Percentiles rank a stretch among this genome's conserved stretches.
phyloP scores from a whole-genome alignment of 2,888 invertebrate genomes.

The Rhamphomyia laevipes region DNA sequence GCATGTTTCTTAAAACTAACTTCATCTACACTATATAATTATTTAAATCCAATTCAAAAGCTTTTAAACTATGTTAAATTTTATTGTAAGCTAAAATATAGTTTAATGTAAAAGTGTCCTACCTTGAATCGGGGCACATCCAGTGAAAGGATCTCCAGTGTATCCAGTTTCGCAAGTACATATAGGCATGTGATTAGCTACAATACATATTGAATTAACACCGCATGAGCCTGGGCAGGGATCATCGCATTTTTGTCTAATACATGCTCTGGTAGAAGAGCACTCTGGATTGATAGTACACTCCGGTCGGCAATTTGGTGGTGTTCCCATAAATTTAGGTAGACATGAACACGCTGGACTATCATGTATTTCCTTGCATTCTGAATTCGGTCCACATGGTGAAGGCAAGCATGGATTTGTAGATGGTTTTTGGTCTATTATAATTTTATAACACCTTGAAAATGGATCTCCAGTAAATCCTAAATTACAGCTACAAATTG shows the following conservation, averaged over 20 bases:
- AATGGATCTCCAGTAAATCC: conserved; percentile 65
- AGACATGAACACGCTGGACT: conserved; percentile 49
- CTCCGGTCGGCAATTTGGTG: conserved; percentile 54
- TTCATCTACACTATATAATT: too few species aligned
- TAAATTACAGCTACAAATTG: conserved; percentile 61
- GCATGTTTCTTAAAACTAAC: too few species aligned
- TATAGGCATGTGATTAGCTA: conserved; percentile 60
- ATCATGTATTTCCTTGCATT: conserved; percentile 44
- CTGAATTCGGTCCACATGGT: conserved; percentile 52
- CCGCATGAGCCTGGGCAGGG: conserved; percentile 55
- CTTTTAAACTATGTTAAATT: too few species aligned
- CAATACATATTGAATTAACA: conserved; percentile 43
- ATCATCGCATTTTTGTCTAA: conserved; percentile 49
- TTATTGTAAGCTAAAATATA: too few species aligned
- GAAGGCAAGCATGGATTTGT: conserved; percentile 51
- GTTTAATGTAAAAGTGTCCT: conserved; percentile 17
- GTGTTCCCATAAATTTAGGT: conserved; percentile 47
- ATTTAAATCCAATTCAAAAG: too few species aligned
- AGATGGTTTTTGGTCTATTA: conserved; percentile 28
- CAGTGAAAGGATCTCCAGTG: conserved; percentile 60
- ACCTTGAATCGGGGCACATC: conserved; percentile 46
- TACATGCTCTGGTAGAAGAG: conserved; percentile 49
- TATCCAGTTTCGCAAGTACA: conserved; percentile 71
- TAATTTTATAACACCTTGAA: conserved; percentile 46
- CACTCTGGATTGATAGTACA: conserved; percentile 56